Base-by-base conservation (phyloP, 2,888 invertebrate species). In the Polyommatus iphigenia region DNA sequence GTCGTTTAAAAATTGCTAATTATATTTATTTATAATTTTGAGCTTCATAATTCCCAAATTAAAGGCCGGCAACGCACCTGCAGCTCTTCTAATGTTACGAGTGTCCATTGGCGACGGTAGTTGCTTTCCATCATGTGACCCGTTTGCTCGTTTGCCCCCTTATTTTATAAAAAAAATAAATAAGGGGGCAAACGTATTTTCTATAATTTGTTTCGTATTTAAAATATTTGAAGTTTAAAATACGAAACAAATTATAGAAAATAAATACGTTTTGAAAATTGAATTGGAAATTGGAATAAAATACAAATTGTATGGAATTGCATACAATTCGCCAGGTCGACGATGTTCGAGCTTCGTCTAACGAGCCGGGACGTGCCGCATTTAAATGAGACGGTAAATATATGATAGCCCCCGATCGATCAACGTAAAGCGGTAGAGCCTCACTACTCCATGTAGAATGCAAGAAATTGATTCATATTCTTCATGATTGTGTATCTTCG, bases 271-370 rank as follows among this genome's bases (percentile, higher is more conserved):
- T 41, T 20, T 73, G n/a, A 75, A 50, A 50, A 50, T 46, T 75
- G 24, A 54, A 54, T 41, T 46, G 15, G 3, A 75, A 50, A 50
- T 73, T 20, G 50, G 24, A 54, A 54, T 50, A 50, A 54, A 54
- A 75, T 67, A 50, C 50, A 54, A 54, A 75, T 54, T 50, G 73
- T 50, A 50, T 18, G 29, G 29, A 75, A 75, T 75, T 75, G 54
- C 24, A 75, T 75, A 41, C 75, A 24, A 75, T 75, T 75, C 75
- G 54, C 54, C 75, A 75, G 75, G 50, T 18, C 20, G 75, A 50
- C 76, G 71, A 78, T 78, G 76, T 78, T 79, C 76, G 80, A 77
- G 77, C 78, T 78, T 62, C 80, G 78, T 78, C 80, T 80, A 79
- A 79, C 80, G 79, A 79, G 78, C 77, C 71, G 50, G 76, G 78